These are phyloP conservation scores for Ophiodon elongatus DNA, from an alignment of 2,113 vertebrate genomes.

Conservation along the genomic window DNA sequence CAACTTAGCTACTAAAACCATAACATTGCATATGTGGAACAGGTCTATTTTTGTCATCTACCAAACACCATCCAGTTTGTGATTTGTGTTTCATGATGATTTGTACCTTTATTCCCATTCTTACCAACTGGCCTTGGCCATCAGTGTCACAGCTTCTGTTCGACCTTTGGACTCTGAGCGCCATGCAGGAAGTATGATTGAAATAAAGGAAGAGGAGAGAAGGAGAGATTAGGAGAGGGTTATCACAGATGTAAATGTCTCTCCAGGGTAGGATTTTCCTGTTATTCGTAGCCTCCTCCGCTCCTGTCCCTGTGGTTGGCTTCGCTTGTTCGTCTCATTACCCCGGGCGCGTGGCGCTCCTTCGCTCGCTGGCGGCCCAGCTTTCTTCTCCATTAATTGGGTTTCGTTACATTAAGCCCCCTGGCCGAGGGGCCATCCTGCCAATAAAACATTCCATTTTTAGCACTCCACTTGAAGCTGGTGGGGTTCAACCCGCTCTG, in stretches of 20 bases:
- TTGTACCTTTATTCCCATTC: constrained; percentile 13
- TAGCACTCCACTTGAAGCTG: constrained; percentile 73
- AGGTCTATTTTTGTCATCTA: not conserved
- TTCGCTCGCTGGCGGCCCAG: constrained; percentile 76
- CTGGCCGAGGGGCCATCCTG: constrained; percentile 83
- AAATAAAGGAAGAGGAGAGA: constrained; percentile 42
- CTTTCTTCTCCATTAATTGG: constrained; percentile 88
- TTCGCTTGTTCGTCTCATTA: constrained; percentile 81
- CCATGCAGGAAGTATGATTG: constrained; percentile 51
- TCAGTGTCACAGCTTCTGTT: constrained; percentile 24
- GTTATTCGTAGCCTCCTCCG: constrained; percentile 70
- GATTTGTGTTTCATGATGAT: not conserved
- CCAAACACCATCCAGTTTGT: constrained; percentile 4
- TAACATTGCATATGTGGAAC: constrained; percentile 12
- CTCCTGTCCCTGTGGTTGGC: constrained; percentile 73
- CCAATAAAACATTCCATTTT: constrained; percentile 84
- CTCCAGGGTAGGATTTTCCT: constrained; percentile 79
- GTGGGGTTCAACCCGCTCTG: constrained; percentile 71
- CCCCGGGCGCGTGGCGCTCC: constrained; percentile 79
- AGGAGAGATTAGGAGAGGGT: constrained; percentile 26
- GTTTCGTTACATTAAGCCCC: constrained; percentile 85
- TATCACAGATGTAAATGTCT: constrained; percentile 76
- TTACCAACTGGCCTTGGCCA: constrained; percentile 21
- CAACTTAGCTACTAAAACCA: constrained; percentile 21
- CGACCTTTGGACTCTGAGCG: constrained; percentile 41